Conservation (phyloP, 2,113 vertebrate genomes). For the Melanerpes formicivorus region DNA sequence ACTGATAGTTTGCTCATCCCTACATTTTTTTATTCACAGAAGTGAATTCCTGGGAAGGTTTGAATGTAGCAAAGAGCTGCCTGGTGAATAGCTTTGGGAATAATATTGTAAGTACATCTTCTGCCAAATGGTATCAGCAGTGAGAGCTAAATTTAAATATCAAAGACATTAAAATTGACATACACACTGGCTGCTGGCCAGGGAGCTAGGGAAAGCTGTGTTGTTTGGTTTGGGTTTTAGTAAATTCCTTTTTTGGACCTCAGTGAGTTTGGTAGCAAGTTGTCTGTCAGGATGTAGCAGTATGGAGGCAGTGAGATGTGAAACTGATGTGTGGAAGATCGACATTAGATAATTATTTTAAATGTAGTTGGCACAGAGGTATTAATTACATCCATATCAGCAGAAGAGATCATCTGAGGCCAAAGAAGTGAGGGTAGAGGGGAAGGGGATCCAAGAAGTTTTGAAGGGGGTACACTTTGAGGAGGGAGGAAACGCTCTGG, state of each 20-base stretch:
- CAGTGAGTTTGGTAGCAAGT: not conserved
- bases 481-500: not conserved
- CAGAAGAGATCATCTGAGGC: constrained; percentile 1
- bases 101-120: constrained; percentile 7
- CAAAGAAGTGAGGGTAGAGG: not conserved
- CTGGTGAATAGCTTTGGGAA: constrained; percentile 14
- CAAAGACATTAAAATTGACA: constrained; percentile 59
- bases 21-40: not conserved
- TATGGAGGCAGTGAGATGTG: not conserved
- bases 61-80: not conserved
- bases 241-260: constrained; percentile 8
- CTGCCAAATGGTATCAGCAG: constrained; percentile 38
- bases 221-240: constrained; percentile 22
- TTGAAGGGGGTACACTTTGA: not conserved
- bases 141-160: constrained; percentile 59
- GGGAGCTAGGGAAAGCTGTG: not conserved
- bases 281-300: constrained; percentile 1
- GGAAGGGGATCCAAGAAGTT: not conserved
- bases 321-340: not conserved
- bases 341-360: constrained; percentile 15
- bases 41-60: not conserved
- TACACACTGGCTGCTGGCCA: constrained; percentile 38
- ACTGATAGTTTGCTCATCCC: not conserved
- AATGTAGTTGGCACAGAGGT: not conserved
- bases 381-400: not conserved